These are phyloP conservation scores for Colletes latitarsis DNA, from an alignment of 1,140 invertebrate species.

Conservation along the genomic window DNA sequence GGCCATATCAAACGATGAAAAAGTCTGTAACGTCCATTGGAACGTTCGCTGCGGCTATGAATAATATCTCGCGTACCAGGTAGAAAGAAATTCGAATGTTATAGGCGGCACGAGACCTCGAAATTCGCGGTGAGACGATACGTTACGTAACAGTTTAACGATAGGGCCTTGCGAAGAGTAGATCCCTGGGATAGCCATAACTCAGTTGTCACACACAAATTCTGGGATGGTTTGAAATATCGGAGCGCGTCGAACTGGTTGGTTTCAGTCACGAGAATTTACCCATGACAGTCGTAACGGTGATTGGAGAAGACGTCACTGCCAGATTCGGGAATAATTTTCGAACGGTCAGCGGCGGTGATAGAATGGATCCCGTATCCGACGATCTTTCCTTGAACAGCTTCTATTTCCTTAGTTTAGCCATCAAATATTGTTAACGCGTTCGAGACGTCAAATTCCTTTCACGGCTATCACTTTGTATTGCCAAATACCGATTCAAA, in stretches of 20 bases:
- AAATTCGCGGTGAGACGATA: constrained; percentile 4
- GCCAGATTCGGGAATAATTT: constrained; percentile 23
- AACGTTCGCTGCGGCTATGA: neutral
- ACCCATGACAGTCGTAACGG: constrained; percentile 12
- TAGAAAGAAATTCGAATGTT: neutral
- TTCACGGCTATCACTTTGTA: too few species aligned
- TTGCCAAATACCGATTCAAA: too few species aligned
- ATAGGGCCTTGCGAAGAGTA: neutral
- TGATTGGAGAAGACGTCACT: constrained; percentile 20
- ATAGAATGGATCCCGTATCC: too few species aligned
- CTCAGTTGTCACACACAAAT: constrained; percentile 48
- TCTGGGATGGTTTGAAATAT: constrained; percentile 30
- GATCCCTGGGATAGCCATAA: constrained; percentile 22
- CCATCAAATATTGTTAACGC: too few species aligned
- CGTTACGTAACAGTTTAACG: constrained; percentile 2
- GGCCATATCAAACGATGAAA: neutral
- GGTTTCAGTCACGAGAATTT: constrained; percentile 13
- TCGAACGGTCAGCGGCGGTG: neutral
- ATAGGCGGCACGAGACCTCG: neutral
- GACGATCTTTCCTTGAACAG: too few species aligned
- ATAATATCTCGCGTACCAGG: neutral
- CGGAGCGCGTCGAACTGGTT: neutral
- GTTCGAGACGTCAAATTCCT: too few species aligned
- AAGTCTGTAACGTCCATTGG: neutral
- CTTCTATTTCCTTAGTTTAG: too few species aligned